Evolutionary conservation across 1,140 invertebrate genomes (phyloP), one percentile per base, ranked within the genome.

Genomic region (Carposina sasakii): DNA sequence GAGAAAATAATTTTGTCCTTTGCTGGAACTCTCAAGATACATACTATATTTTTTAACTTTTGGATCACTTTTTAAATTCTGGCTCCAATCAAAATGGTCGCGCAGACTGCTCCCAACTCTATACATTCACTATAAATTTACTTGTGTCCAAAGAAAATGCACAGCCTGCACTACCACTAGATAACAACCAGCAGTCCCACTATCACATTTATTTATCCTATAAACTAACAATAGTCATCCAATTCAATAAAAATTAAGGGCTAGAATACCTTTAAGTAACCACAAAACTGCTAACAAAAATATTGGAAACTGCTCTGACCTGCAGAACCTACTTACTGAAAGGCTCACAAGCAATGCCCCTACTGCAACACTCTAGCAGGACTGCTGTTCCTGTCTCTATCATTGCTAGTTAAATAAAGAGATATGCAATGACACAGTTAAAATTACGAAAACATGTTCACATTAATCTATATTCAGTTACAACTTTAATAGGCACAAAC

Each of bases 161-260:
- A n/a, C n/a, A n/a, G n/a, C n/a, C n/a, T n/a, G 55, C 46, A 58
- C 61, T 56, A 62, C 58, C 69, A 63, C 50, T 50, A 22, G 55
- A 65, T 53, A 55, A 34, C 54, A 24, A n/a, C 52, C 57, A 68
- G 68, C 73, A 78, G 75, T 72, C 75, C 73, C 63, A 71, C 72
- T 69, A 66, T 67, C 62, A 74, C 66, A 73, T 66, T 66, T 54
- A 66, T 65, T 60, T 59, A 60, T 54, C 40, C 52, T 50, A 54
- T 58, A 57, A 53, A 67, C 53, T 73, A 71, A 77, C 59, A 71
- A 70, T 64, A 36, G 46, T 49, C 46, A 54, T 49, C 40, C 46
- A 49, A 31, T 43, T 48, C 42, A 39, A 41, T 53, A 42, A n/a
- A 34, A 54, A 17, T 28, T 28, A 43, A 40, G 52, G 45, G 39